Base-by-base conservation (phyloP, 2,113 vertebrate genomes). In the Calidris pygmaea region DNA sequence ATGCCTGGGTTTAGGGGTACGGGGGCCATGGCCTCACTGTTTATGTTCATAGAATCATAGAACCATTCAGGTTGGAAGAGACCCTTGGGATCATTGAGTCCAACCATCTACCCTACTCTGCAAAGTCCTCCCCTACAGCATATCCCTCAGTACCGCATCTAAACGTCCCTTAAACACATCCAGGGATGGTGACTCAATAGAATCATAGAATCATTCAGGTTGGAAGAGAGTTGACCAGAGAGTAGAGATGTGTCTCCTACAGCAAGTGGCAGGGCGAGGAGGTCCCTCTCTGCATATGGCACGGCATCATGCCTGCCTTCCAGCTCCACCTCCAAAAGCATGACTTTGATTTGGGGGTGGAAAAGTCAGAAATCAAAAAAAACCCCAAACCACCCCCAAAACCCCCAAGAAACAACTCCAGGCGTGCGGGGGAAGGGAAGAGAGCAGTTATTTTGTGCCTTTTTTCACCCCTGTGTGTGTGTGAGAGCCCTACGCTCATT, bases 401-500 rank as follows among this genome's bases (percentile, higher is more conserved):
- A 4, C 35, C 5, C 12, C 12, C 26, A 32, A 2, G 8, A 56
- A 67, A 9, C 23, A 45, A 53, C 21, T 39, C 9, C 35, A 60
- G n/a, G 29, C 45, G 4, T 3, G 9, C 12, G 60, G 68, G 66
- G 71, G 70, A 50, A 82, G 66, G 62, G 66, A 89, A 55, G 26
- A n/a, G n/a, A 89, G 62, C 0, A 0, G 18, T 50, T 85, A 35
- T 32, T 84, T 47, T 85, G 60, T 7, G 16, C 56, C 21, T 60
- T 52, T 52, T 52, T 68, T 62, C 1, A 3, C 37, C 67, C 45
- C 39, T 4, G 6, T 34, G 67, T 26, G 67, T 26, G 43, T 35
- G 30, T 34, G 56, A 73, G 74, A 83, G 56, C 74, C 39, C 39
- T 87, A 11, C 27, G 16, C 58, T 39, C 89, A 58, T 95, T 97